Evolutionary conservation across 2,113 vertebrate species (phyloP).

Genomic region (Panurus biarmicus): DNA sequence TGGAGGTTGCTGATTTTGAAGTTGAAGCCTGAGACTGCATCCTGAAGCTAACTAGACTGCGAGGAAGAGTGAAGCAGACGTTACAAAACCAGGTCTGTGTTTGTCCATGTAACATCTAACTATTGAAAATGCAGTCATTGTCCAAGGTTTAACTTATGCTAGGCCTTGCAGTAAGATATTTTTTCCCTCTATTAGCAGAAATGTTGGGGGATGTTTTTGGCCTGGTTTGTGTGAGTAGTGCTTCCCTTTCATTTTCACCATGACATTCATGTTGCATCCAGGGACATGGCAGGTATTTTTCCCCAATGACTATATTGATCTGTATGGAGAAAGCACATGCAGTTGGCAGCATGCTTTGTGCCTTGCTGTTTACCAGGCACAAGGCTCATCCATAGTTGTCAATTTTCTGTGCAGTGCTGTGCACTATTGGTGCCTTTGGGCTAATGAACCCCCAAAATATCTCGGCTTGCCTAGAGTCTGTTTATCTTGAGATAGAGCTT

Average conservation of each 20-base stretch:
- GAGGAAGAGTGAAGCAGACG: not conserved
- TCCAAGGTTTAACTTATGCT: not conserved
- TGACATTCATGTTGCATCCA: not conserved
- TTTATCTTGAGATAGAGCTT: not conserved
- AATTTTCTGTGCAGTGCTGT: not conserved
- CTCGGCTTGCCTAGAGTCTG: not conserved
- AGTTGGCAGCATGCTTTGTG: not conserved
- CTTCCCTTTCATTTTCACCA: not conserved
- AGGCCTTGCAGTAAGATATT: not conserved
- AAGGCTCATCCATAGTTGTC: not conserved
- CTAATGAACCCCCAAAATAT: not conserved
- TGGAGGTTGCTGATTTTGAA: not conserved
- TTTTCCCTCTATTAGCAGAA: not conserved
- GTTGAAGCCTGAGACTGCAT: not conserved
- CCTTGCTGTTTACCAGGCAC: constrained; percentile 22
- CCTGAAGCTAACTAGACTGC: not conserved
- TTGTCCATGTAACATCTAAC: not conserved
- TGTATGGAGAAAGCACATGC: not conserved
- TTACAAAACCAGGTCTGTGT: not conserved
- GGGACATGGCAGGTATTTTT: not conserved
- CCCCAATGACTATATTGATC: constrained; percentile 14
- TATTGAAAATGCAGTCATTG: not conserved
- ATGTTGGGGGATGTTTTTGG: not conserved
- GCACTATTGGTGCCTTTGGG: not conserved
- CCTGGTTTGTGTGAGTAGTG: not conserved